phyloP scores from a whole-genome alignment of 64 coral and sea anemone species.

The Porites australiensis region DNA sequence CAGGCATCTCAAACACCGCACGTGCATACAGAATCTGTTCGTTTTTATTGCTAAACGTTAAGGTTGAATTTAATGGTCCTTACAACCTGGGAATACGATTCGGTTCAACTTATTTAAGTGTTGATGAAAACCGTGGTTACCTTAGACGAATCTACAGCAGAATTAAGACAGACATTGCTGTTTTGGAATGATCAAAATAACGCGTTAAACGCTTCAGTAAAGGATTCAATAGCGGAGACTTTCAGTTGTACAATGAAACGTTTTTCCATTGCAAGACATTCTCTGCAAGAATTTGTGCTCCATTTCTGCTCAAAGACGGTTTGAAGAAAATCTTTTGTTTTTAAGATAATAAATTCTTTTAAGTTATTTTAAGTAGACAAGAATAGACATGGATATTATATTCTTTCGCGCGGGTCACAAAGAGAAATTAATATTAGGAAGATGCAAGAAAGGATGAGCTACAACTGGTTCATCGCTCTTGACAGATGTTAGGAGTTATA shows the following conservation, averaged over 20 bases:
- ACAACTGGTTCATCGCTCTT: not conserved
- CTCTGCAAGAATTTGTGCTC: not conserved
- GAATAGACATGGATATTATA: not conserved
- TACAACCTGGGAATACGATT: not conserved
- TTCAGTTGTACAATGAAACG: too few relatives aligned
- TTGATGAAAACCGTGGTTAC: not conserved
- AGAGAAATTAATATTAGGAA: constrained; percentile 31
- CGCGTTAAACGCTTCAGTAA: not conserved
- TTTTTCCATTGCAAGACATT: not conserved
- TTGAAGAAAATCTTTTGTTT: too few relatives aligned
- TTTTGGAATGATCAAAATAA: not conserved
- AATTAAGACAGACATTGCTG: not conserved
- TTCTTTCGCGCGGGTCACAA: not conserved
- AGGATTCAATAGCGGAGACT: too few relatives aligned
- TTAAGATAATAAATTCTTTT: not conserved
- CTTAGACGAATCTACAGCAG: not conserved
- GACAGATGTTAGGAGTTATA: constrained; percentile 38
- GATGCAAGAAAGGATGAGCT: not conserved
- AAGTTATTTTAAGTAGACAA: not conserved
- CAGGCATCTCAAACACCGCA: not conserved
- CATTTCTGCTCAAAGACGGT: not conserved
- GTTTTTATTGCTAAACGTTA: not conserved
- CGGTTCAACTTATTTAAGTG: not conserved
- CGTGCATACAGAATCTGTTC: not conserved
- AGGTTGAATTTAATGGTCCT: not conserved